These are phyloP conservation scores for Atta cephalotes DNA, from an alignment of 1,140 invertebrate species.

Conservation along the genomic window DNA sequence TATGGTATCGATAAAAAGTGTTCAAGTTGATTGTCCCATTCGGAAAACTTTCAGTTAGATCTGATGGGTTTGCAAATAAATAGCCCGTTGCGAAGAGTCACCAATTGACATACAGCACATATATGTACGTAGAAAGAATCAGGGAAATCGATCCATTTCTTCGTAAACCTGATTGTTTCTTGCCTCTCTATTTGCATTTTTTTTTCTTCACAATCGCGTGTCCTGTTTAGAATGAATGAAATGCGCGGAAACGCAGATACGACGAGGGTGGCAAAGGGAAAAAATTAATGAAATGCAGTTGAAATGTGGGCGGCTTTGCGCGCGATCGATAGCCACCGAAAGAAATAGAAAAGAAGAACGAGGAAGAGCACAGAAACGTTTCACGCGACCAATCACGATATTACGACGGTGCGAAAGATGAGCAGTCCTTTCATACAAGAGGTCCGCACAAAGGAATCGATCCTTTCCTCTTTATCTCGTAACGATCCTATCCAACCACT, in stretches of 20 bases:
- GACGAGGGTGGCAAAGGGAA: background rate
- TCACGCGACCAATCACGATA: constrained; percentile 56
- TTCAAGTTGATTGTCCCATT: constrained; percentile 8
- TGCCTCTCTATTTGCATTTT: constrained; percentile 14
- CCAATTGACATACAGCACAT: constrained; percentile 1
- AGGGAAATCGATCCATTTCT: constrained; percentile 39
- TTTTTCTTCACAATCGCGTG: constrained; percentile 14
- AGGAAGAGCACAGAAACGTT: constrained; percentile 5
- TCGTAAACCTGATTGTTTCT: constrained; percentile 23
- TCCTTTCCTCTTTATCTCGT: constrained; percentile 57
- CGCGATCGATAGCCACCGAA: constrained; percentile 34
- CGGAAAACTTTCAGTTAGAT: background rate
- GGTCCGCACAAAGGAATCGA: constrained; percentile 48
- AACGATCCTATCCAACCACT: constrained; percentile 51
- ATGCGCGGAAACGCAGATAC: constrained; percentile 34
- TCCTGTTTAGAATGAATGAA: constrained; percentile 51
- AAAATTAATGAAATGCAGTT: constrained; percentile 59
- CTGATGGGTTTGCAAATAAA: constrained; percentile 48
- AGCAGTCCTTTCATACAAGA: constrained; percentile 31
- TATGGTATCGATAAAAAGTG: background rate
- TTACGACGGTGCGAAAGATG: constrained; percentile 50
- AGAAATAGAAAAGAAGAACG: constrained; percentile 34
- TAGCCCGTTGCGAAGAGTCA: constrained; percentile 13
- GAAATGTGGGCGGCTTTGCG: constrained; percentile 1
- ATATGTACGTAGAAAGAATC: background rate